A percentile compares a stretch with the other conserved stretches of the same genome.
Evolutionary conservation across 1,140 invertebrate genomes (phyloP).

Genomic region (Drosophila baimaii): DNA sequence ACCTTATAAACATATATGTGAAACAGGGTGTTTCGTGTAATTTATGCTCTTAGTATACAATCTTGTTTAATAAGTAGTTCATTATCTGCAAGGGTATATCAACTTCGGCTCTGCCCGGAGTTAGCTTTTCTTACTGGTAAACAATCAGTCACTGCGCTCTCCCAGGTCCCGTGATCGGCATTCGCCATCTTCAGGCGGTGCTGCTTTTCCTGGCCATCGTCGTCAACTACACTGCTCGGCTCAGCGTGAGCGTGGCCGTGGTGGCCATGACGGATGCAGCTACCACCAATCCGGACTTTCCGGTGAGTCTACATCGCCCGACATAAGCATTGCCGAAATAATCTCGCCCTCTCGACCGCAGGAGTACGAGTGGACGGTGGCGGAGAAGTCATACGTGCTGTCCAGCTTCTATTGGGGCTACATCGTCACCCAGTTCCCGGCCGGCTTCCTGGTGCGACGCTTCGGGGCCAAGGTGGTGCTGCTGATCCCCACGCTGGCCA

Average conservation of each 20-base stretch:
- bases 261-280: conserved; percentile 88
- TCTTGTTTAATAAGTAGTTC: too few species aligned
- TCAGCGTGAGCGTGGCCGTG: conserved; percentile 89
- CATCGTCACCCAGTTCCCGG: conserved; percentile 87
- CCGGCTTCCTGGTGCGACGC: conserved; percentile 88
- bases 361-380: conserved; percentile 85
- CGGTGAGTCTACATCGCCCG: conserved; percentile 28
- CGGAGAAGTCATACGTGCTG: conserved; percentile 85
- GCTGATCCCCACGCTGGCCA: conserved; percentile 85
- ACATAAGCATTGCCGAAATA: neutral
- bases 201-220: conserved; percentile 87
- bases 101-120: too few species aligned
- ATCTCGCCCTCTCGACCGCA: conserved; percentile 13
- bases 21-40: too few species aligned
- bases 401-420: conserved; percentile 89
- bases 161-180: conserved; percentile 84
- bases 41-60: too few species aligned
- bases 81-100: too few species aligned
- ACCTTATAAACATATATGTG: too few species aligned
- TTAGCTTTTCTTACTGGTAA: too few species aligned
- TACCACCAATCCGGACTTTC: conserved; percentile 65
- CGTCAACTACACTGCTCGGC: conserved; percentile 87
- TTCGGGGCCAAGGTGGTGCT: conserved; percentile 88
- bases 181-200: conserved; percentile 87
- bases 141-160: too few species aligned